Percentiles rank a stretch among this genome's conserved stretches.
These are phyloP conservation scores for Colaptes auratus DNA, from an alignment of 2,113 vertebrate species.

Conservation along the genomic window DNA sequence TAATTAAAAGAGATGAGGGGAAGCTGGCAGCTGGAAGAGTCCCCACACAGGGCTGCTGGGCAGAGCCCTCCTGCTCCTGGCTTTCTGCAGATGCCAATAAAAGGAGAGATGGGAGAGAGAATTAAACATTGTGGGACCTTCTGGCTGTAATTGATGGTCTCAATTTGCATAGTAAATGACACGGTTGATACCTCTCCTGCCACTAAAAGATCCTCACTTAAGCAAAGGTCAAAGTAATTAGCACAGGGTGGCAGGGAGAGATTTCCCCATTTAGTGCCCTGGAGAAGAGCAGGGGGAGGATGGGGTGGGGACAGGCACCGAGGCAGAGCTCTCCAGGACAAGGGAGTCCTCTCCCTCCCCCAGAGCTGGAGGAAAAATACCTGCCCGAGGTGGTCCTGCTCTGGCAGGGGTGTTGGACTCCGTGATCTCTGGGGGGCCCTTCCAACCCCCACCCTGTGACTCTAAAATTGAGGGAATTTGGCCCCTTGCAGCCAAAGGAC, in stretches of 20 bases:
- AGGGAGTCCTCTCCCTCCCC: accelerated
- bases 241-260: background rate
- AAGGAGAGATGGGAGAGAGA: conserved; percentile 28
- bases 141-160: conserved; percentile 63
- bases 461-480: background rate
- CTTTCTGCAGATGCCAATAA: conserved; percentile 25
- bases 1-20: conserved; percentile 34
- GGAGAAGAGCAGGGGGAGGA: background rate
- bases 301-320: background rate
- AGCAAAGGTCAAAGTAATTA: conserved; percentile 66
- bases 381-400: no score
- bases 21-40: background rate
- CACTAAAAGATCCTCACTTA: conserved; percentile 36
- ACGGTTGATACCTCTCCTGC: conserved; percentile 46
- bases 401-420: no score
- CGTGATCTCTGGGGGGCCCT: no score
- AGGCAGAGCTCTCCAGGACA: accelerated
- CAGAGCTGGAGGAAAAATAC: background rate
- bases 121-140: conserved; percentile 52
- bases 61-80: background rate
- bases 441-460: no score
- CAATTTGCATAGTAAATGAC: conserved; percentile 72
- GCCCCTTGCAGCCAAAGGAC: background rate
- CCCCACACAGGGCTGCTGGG: background rate
- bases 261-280: background rate